Evolutionary conservation across 2,888 invertebrate species (phyloP).

Genomic region (Drosophila mimica): DNA sequence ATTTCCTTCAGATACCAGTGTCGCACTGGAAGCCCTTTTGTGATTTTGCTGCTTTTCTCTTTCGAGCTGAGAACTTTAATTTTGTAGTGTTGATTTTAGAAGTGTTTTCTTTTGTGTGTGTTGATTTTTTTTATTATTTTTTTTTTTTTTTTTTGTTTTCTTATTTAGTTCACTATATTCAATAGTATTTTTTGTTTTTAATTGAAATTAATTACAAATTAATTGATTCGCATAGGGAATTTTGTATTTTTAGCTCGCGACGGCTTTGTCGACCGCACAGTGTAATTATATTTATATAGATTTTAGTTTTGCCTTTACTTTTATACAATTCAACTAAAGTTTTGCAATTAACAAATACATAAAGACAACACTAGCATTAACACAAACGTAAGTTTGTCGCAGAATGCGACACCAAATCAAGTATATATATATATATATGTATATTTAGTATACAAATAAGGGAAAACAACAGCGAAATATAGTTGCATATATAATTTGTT

Average conservation of each 20-base stretch:
- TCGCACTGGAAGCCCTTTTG: constrained; percentile 84
- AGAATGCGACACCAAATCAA: constrained; percentile 52
- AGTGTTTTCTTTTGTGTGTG: constrained; percentile 24
- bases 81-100: constrained; percentile 21
- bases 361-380: constrained; percentile 77
- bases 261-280: constrained; percentile 31
- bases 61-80: constrained; percentile 33
- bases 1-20: constrained; percentile 20
- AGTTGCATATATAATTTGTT: constrained; percentile 51
- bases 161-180: constrained; percentile 40
- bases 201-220: constrained; percentile 85
- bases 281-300: constrained; percentile 40
- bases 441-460: constrained; percentile 33
- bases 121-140: constrained; percentile 29
- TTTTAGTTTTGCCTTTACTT: constrained; percentile 34
- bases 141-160: constrained; percentile 44
- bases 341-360: constrained; percentile 39
- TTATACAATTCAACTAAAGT: constrained; percentile 70
- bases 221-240: constrained; percentile 85
- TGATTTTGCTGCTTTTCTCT: constrained; percentile 79
- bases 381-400: constrained; percentile 57
- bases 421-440: constrained; percentile 4
- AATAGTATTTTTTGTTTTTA: constrained; percentile 56
- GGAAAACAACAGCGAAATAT: constrained; percentile 58
- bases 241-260: constrained; percentile 61